Percentiles rank a stretch among this genome's conserved stretches.
Conservation (phyloP, 2,888 invertebrate genomes). For the Exocentrus adspersus region DNA sequence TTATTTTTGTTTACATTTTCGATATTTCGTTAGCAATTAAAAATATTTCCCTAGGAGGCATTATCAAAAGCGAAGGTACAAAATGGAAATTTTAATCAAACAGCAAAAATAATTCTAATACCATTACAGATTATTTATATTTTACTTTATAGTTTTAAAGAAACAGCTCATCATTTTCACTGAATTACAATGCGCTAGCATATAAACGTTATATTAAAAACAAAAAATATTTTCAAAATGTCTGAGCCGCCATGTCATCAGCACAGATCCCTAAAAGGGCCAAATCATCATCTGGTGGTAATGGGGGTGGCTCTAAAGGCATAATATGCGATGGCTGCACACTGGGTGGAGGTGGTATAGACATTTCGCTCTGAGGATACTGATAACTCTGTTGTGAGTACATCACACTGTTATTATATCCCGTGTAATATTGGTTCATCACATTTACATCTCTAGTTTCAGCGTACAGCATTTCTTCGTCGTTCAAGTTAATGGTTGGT, state of each 20-base stretch:
- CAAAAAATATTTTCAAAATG: constrained; percentile 49
- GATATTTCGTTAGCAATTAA: no score
- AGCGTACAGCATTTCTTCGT: constrained; percentile 47
- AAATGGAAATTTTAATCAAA: no score
- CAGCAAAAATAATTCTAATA: no score
- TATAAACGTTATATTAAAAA: constrained; percentile 1
- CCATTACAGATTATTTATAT: not conserved
- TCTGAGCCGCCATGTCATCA: constrained; percentile 75
- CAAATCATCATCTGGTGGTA: constrained; percentile 69
- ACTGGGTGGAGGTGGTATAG: constrained; percentile 34
- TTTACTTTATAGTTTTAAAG: not conserved
- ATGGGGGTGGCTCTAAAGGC: constrained; percentile 61
- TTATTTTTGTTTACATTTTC: no score
- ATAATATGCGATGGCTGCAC: constrained; percentile 57
- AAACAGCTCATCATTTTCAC: not conserved
- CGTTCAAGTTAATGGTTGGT: constrained; percentile 33
- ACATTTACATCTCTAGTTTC: constrained; percentile 46
- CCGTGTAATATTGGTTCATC: constrained; percentile 54
- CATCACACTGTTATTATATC: constrained; percentile 54
- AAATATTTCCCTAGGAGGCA: no score
- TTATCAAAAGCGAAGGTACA: no score
- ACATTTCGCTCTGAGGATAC: constrained; percentile 47
- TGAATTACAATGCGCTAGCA: not conserved
- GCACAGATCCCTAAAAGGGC: constrained; percentile 89
- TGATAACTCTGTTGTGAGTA: constrained; percentile 56